Evolutionary conservation across 2,888 invertebrate genomes (phyloP).

Genomic region (Synergus japonicus): DNA sequence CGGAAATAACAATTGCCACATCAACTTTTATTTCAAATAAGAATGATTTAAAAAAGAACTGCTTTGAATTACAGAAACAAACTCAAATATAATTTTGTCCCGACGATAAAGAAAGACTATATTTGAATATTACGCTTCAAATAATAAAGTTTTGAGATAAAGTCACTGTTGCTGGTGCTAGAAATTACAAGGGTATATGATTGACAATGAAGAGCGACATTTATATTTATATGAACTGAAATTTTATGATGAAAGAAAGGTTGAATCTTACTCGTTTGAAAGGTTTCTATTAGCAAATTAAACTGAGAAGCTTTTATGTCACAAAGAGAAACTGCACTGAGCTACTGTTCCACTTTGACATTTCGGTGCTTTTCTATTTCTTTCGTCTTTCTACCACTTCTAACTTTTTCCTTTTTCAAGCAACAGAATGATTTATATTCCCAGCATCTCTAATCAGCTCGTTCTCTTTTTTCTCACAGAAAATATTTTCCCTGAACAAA

Average conservation of each 20-base stretch:
- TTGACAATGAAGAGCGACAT: not conserved
- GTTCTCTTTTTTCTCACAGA: not conserved
- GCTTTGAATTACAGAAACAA: not conserved
- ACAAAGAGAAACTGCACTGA: conserved; percentile 44
- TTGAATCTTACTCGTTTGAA: conserved; percentile 30
- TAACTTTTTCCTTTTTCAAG: not conserved
- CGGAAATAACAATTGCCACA: not conserved
- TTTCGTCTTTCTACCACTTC: not conserved
- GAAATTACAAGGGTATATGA: too few species aligned
- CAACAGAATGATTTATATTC: not conserved
- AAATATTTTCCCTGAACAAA: not conserved
- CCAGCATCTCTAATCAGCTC: not conserved
- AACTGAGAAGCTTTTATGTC: conserved; percentile 47
- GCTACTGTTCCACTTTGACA: conserved; percentile 9
- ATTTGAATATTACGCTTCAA: not conserved
- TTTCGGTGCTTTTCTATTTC: conserved; percentile 27
- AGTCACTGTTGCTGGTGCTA: too few species aligned
- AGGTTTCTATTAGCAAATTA: conserved; percentile 55
- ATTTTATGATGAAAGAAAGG: not conserved
- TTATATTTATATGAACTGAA: not conserved
- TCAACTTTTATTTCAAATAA: not conserved
- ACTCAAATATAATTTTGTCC: not conserved
- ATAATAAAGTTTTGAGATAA: not conserved
- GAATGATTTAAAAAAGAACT: too few species aligned
- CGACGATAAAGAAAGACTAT: not conserved